A percentile compares a stretch with the other conserved stretches of the same genome.
Conservation (phyloP, 2,797 vertebrate genomes). For the Naso thynnoides region DNA sequence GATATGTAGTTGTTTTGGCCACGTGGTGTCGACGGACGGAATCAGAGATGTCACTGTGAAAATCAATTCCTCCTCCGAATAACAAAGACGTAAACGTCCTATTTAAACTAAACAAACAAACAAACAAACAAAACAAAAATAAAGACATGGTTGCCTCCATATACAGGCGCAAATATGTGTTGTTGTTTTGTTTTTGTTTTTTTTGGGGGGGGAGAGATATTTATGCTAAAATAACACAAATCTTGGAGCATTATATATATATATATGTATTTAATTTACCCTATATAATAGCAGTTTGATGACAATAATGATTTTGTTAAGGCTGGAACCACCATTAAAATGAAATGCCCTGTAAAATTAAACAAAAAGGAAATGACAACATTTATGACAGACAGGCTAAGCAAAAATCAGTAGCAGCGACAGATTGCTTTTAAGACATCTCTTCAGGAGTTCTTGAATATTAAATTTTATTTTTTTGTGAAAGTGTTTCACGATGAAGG, state of each 20-base stretch:
- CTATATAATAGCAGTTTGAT: background rate
- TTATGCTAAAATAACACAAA: too few relatives aligned
- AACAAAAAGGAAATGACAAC: background rate
- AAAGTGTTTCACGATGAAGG: background rate
- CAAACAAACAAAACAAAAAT: too few relatives aligned
- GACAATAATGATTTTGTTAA: background rate
- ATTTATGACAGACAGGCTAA: background rate
- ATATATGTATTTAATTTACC: background rate
- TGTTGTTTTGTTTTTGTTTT: background rate
- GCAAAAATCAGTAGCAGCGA: background rate
- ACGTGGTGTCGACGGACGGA: background rate
- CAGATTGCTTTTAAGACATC: background rate
- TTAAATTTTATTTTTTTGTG: background rate
- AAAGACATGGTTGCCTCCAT: background rate
- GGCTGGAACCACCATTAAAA: too few relatives aligned
- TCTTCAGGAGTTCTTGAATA: background rate
- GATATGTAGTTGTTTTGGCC: constrained; percentile 57
- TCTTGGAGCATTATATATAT: too few relatives aligned
- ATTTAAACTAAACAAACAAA: too few relatives aligned
- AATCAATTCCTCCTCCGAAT: background rate
- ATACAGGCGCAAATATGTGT: background rate
- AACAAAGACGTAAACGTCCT: background rate
- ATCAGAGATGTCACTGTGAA: background rate
- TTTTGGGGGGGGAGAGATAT: too few relatives aligned
- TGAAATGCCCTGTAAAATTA: background rate